Percentiles rank a stretch among this genome's conserved stretches.
Conservation (phyloP, 2,113 vertebrate genomes). For the Carlito syrichta region DNA sequence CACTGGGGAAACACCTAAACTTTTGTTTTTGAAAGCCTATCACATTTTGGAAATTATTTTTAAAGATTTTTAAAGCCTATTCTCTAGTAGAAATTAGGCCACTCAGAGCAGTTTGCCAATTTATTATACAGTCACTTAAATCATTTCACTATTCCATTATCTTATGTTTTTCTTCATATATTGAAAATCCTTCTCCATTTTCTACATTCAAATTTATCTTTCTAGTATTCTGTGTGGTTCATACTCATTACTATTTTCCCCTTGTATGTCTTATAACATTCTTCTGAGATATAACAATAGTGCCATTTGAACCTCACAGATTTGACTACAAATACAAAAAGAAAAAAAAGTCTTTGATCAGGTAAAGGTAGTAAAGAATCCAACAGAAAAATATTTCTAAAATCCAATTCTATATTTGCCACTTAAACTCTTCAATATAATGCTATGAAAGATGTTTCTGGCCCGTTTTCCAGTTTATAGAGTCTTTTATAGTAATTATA, state of each 20-base stretch:
- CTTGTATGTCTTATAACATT: background rate
- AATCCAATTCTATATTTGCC: background rate
- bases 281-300: background rate
- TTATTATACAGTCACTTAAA: background rate
- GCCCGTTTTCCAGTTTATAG: background rate
- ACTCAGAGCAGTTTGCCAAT: background rate
- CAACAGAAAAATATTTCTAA: conserved; percentile 11
- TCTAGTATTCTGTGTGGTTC: background rate
- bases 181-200: background rate
- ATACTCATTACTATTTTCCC: background rate
- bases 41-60: conserved; percentile 15
- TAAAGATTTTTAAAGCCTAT: background rate
- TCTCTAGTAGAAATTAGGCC: background rate
- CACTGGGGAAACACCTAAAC: background rate
- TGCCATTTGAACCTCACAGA: background rate
- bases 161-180: background rate
- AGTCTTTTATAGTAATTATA: background rate
- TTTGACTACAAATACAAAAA: conserved; percentile 3
- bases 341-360: background rate
- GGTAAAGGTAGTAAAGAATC: background rate
- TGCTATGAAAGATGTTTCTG: background rate
- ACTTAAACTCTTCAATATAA: background rate
- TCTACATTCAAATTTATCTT: background rate
- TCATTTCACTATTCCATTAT: background rate
- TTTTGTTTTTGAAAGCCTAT: background rate